phyloP scores from a whole-genome alignment of 2,113 vertebrate genomes.

The Platysternon megacephalum region DNA sequence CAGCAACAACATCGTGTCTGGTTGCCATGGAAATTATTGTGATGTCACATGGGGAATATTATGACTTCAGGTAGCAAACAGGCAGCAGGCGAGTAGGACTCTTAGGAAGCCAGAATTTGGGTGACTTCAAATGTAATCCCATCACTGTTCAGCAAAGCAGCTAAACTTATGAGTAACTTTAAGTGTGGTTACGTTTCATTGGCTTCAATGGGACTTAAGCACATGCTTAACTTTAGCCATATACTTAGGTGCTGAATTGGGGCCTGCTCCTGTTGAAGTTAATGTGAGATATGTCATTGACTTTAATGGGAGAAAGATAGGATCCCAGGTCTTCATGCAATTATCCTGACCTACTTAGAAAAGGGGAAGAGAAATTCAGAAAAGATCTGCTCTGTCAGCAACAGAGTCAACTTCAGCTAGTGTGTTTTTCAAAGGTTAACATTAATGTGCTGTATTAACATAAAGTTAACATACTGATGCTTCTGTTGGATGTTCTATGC shows the following conservation, averaged over 20 bases:
- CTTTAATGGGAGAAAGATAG: not conserved
- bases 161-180: not conserved
- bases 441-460: conserved; percentile 11
- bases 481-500: not conserved
- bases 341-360: conserved; percentile 9
- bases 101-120: not conserved
- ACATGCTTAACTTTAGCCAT: not conserved
- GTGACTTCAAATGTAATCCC: not conserved
- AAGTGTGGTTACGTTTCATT: not conserved
- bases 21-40: not conserved
- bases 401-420: not conserved
- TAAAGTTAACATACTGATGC: not conserved
- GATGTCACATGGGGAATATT: not conserved
- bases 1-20: not conserved
- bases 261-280: not conserved
- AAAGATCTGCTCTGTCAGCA: conserved; percentile 48
- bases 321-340: conserved; percentile 26
- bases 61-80: fast-evolving
- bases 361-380: conserved; percentile 14
- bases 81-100: not conserved
- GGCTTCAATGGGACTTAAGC: conserved; percentile 2
- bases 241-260: conserved; percentile 30
- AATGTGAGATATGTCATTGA: conserved; percentile 7
- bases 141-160: conserved; percentile 26
- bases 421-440: conserved; percentile 7